Evolutionary conservation across 2,113 vertebrate genomes (phyloP), one percentile per base, ranked within the genome.

Genomic region (Urocynchramus pylzowi): DNA sequence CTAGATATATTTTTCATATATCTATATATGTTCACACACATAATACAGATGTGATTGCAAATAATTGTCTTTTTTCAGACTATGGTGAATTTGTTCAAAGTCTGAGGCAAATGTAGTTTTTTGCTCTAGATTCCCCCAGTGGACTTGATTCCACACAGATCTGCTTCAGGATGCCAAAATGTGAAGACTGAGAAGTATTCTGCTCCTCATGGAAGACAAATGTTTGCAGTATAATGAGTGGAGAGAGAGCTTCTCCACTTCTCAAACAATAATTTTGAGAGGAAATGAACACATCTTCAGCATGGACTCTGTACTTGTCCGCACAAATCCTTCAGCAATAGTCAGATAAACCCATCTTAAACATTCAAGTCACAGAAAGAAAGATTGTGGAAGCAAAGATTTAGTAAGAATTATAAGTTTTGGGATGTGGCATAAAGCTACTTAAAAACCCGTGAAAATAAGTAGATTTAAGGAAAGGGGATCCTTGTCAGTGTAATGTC

Each of bases 321-420:
- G 33, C 17, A 9, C 8, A 18, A 13, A 31, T 47, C 21, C 7
- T 90, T 63, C 49, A 79, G 33, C 35, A 70, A 10, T 1, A 70
- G 10, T 4, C 33, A 45, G 39, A 50, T 35, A 23, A 79, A 21
- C 5, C 10, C 18, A 50, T 6, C 11, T 67, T 41, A 45, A 78
- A 4, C 7, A 63, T 9, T 61, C 30, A 15, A 0, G 0, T 15
- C 7, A 53, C 3, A 3, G 39, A n/a, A 74, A 57, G 18, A 75
- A 88, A 53, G 35, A 47, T 21, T 41, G 2, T 35, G 69, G 28
- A 78, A 78, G 30, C 5, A 90, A 65, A 68, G 22, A n/a, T 56
- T 89, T 68, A 52, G 22, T 20, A 73, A 64, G 53, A 54, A 59
- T n/a, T 76, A 59, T 8, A 73, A 59, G 3, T 68, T 67, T 33